phyloP scores from a whole-genome alignment of 2,888 invertebrate genomes.

The Linyphia triangularis region DNA sequence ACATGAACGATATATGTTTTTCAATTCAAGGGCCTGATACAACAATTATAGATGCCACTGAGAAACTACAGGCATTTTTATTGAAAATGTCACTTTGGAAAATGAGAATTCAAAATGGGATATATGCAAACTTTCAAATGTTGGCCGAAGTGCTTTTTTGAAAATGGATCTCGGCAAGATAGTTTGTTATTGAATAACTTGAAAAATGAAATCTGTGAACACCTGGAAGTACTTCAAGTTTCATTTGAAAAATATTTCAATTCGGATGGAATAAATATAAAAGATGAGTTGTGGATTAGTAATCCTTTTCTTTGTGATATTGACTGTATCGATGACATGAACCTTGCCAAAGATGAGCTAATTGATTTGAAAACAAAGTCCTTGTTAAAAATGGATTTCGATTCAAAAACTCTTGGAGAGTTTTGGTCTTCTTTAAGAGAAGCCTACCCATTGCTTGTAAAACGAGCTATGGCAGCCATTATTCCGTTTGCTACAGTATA shows the following conservation, averaged over 20 bases:
- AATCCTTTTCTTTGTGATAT: too few species aligned
- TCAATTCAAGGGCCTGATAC: slow-evolving; percentile 65
- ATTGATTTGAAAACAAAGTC: slow-evolving; percentile 62
- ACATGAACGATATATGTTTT: slow-evolving; percentile 61
- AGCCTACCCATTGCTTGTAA: slow-evolving; percentile 58
- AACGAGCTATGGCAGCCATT: slow-evolving; percentile 54
- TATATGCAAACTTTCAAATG: slow-evolving; percentile 69
- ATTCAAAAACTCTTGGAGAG: too few species aligned
- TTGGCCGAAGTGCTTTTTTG: slow-evolving; percentile 52
- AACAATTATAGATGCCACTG: slow-evolving; percentile 64
- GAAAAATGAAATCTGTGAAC: too few species aligned
- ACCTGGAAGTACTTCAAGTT: too few species aligned
- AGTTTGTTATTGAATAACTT: too few species aligned
- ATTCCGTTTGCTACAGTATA: slow-evolving; percentile 60
- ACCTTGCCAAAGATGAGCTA: slow-evolving; percentile 59
- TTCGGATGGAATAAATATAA: too few species aligned
- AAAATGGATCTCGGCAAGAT: too few species aligned
- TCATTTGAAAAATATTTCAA: too few species aligned
- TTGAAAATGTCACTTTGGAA: slow-evolving; percentile 63
- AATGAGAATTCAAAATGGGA: slow-evolving; percentile 64
- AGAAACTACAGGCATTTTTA: slow-evolving; percentile 68
- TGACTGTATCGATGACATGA: slow-evolving; percentile 55
- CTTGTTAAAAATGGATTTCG: slow-evolving; percentile 59
- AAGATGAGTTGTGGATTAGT: too few species aligned
- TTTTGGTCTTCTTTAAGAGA: too few species aligned